Evolutionary conservation across 1,140 invertebrate species (phyloP), one percentile per base, ranked within the genome.

Genomic region (Ceratosolen fusciceps): DNA sequence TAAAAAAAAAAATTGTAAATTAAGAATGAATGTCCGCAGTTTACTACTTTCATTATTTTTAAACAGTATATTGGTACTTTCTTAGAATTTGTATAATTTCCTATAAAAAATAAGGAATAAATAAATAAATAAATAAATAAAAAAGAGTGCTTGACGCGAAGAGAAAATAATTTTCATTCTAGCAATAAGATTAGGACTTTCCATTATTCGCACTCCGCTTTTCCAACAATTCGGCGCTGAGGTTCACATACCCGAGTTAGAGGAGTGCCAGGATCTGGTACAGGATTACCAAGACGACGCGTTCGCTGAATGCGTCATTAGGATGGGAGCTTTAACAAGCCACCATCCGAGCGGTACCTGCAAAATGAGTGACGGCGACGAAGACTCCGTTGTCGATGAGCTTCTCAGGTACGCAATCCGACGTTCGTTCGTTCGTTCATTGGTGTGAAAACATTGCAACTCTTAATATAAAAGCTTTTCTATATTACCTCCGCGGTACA

Each of bases 301-400:
- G n/a, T 95, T 93, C 83, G 82, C 95, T 65, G 93, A 94, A 76
- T 95, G 94, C 82, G 83, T 94, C 14, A 87, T 95, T 56, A 90
- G 93, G 80, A 91, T 92, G 49, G 91, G 91, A 19, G 93, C 91
- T 0, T 88, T 95, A 26, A 93, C 93, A 0, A 92, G 93, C 8
- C 93, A 95, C 86, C 94, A 95, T 87, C 92, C 91, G 0, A 92
- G 92, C 0, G 94, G 94, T 8, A 95, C 93, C 7, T 94, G 94
- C 81, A 90, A 89, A 14, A 93, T 95, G 83, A n/a, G 74, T 2
- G 85, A 88, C 39, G 80, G 70, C 0, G 86, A 88, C 37, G 77
- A 84, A 14, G 78, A 84, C 52, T 85, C 88, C 0, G 93, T 94
- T 3, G 92, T 94, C 4, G 93, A 94, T 84, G 84, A 91, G 34